These are phyloP conservation scores for Zoanthus gigantus DNA, from an alignment of 92 coral and sea anemone species.

Conservation along the genomic window DNA sequence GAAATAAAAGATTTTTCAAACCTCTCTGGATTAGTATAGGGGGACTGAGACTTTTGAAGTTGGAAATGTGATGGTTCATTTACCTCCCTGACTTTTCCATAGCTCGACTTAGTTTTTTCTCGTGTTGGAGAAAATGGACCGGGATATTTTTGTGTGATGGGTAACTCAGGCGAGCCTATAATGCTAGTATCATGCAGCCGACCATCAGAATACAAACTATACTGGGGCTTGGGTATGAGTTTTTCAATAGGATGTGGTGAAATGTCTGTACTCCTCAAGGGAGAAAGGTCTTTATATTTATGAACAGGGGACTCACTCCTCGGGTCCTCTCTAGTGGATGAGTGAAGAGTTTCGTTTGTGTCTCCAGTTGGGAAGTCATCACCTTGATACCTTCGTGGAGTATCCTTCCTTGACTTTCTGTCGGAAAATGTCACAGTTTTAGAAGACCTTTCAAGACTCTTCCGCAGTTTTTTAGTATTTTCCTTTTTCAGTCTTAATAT, in stretches of 20 bases:
- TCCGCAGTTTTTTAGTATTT: constrained; percentile 80
- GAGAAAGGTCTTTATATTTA: constrained; percentile 37
- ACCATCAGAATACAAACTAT: constrained; percentile 27
- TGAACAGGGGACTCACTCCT: constrained; percentile 54
- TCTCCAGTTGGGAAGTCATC: constrained; percentile 31
- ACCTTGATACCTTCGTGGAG: constrained; percentile 72
- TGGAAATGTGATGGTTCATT: not conserved
- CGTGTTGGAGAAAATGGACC: constrained; percentile 27
- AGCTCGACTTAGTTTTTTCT: not conserved
- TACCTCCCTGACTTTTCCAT: not conserved
- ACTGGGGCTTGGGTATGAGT: constrained; percentile 35
- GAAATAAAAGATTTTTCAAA: not conserved
- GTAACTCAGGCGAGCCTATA: not conserved
- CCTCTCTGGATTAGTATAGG: not conserved
- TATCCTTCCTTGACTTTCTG: constrained; percentile 51
- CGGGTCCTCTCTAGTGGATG: constrained; percentile 44
- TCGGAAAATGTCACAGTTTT: constrained; percentile 49
- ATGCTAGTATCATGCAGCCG: constrained; percentile 33
- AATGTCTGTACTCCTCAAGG: constrained; percentile 35
- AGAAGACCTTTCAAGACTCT: constrained; percentile 68
- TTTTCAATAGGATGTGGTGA: constrained; percentile 30
- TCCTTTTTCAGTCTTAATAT: constrained; percentile 79
- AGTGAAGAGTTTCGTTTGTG: constrained; percentile 53
- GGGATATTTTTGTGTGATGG: constrained; percentile 12
- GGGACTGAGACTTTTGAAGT: not conserved